Evolutionary conservation across 2,797 vertebrate species (phyloP).

Genomic region (Halcyon smyrnensis): DNA sequence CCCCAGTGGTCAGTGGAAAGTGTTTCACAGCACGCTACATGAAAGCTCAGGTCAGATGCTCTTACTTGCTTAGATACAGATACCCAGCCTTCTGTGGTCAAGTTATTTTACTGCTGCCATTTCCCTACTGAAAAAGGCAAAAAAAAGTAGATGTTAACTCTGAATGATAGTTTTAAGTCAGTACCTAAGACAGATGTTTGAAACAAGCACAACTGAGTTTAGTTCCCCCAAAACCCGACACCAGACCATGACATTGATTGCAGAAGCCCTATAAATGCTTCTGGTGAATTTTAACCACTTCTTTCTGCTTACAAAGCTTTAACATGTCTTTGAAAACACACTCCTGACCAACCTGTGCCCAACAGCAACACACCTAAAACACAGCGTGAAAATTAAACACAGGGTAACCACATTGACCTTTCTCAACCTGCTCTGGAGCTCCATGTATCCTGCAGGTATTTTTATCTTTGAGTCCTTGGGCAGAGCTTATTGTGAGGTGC

Average conservation of each 20-base stretch:
- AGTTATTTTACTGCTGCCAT: neutral
- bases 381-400: neutral
- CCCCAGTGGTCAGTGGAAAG: neutral
- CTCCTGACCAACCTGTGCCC: neutral
- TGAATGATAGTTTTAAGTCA: neutral
- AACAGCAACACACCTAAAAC: neutral
- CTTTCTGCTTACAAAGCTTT: neutral
- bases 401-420: neutral
- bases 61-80: neutral
- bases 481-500: constrained; percentile 1
- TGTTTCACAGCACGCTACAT: neutral
- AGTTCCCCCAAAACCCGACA: neutral
- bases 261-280: neutral
- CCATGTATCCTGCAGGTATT: neutral
- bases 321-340: neutral
- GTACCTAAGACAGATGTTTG: neutral
- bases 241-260: neutral
- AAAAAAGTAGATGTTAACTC: neutral
- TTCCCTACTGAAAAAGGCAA: neutral
- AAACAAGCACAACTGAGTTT: neutral
- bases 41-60: neutral
- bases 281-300: neutral
- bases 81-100: neutral
- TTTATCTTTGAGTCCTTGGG: neutral
- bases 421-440: neutral